Evolutionary conservation across 2,888 invertebrate species (phyloP), one percentile per base, ranked within the genome.

Genomic region (Caenorhabditis sp.): DNA sequence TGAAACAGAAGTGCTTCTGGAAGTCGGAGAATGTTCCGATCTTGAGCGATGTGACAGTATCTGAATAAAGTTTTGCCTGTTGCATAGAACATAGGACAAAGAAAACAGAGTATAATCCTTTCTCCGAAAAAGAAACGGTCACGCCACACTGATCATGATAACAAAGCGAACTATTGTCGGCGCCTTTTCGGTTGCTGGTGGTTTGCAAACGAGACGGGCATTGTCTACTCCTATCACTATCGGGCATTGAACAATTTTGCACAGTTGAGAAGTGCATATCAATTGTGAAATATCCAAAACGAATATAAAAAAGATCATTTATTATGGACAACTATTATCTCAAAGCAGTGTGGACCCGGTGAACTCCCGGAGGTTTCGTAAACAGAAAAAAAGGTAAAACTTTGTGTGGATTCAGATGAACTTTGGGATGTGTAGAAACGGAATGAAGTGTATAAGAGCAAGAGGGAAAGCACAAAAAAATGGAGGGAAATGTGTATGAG

Each of bases 1-100:
- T 26, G 85, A 85, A 40, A 82, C 84, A 13, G 82, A 85, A 61
- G 85, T 62, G 28, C 65, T 85, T 1, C 62, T 85, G 22, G 85
- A 85, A 37, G 47, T 70, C 18, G 64, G 71, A 32, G 62, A 76
- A 18, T 55, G 61, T n/a, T 80, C 80, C 8, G 80, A 80, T 37
- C 22, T 80, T 18, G 80, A 80, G 26, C 53, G 47, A 4, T 72
- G 78, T 53, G 78, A 70, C 32, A 69, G 69, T 37, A 61, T 76
- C 24, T 67, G 47, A 32, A 67, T 22, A 4, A 20, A 18, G 37
- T 0, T 32, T 26, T 35, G 20, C 53, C 22, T 32, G 20, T 53
- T 53, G n/a, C 11, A 24, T 22, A 22, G 35, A 50, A 40, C 37
- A 56, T n/a, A n/a, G n/a, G n/a, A n/a, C n/a, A n/a, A n/a, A n/a